A percentile compares a stretch with the other conserved stretches of the same genome.
Evolutionary conservation across 2,797 vertebrate genomes (phyloP).

Genomic region (Tarsius wallacei): DNA sequence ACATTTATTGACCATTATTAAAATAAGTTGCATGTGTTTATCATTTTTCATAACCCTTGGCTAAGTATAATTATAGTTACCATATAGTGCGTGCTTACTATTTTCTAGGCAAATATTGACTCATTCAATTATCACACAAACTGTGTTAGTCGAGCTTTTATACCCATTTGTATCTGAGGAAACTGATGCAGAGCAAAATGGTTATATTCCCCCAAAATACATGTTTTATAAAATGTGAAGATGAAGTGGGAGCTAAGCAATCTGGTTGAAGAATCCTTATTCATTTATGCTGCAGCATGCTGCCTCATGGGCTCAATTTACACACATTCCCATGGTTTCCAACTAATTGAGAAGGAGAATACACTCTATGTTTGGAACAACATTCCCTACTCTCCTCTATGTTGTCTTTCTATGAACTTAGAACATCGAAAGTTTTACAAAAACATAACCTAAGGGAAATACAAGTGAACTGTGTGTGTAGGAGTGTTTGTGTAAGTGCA

Average conservation of each 20-base stretch:
- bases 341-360: neutral
- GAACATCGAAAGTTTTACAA: neutral
- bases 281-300: neutral
- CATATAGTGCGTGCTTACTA: neutral
- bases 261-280: neutral
- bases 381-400: neutral
- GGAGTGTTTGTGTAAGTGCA: rapidly evolving
- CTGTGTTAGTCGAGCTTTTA: neutral
- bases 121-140: neutral
- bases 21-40: neutral
- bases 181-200: neutral
- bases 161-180: neutral
- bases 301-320: neutral
- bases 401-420: slow-evolving; percentile 48
- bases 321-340: neutral
- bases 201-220: neutral
- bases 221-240: neutral
- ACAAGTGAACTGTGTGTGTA: neutral
- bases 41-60: neutral
- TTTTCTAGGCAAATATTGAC: neutral
- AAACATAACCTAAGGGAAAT: neutral
- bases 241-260: neutral
- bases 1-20: neutral
- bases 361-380: neutral
- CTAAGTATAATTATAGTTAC: neutral